Conservation (phyloP, 2,888 invertebrate genomes). For the Caenorhabditis becei region DNA sequence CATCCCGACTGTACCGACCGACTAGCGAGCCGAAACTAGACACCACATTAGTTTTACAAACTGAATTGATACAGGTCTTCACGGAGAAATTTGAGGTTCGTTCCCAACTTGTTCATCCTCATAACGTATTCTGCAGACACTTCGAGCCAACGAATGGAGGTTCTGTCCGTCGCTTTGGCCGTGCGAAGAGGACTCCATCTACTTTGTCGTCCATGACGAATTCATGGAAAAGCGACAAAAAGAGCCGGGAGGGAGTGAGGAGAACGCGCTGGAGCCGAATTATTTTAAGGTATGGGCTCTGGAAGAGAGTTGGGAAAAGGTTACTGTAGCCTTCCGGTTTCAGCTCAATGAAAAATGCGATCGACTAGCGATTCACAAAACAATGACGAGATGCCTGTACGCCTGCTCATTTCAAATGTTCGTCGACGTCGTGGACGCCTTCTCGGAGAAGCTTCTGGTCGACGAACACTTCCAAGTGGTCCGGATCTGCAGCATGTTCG, state of each 20-base stretch:
- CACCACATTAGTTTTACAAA: slow-evolving; percentile 57
- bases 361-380: slow-evolving; percentile 65
- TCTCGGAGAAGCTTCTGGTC: slow-evolving; percentile 62
- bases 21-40: slow-evolving; percentile 65
- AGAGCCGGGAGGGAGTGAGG: slow-evolving; percentile 30
- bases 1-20: slow-evolving; percentile 52
- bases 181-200: slow-evolving; percentile 60
- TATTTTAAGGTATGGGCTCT: slow-evolving; percentile 38
- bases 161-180: slow-evolving; percentile 61
- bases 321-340: neutral
- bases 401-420: slow-evolving; percentile 67
- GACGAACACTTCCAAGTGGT: slow-evolving; percentile 58
- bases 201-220: slow-evolving; percentile 63
- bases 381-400: slow-evolving; percentile 65
- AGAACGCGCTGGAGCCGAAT: slow-evolving; percentile 28
- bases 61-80: slow-evolving; percentile 59
- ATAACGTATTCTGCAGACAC: slow-evolving; percentile 29
- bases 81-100: slow-evolving; percentile 57
- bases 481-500: slow-evolving; percentile 56
- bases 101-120: neutral
- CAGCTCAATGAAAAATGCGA: slow-evolving; percentile 70
- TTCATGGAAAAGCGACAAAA: slow-evolving; percentile 43
- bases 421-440: slow-evolving; percentile 66
- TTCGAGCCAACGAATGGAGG: slow-evolving; percentile 64
- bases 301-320: neutral